A percentile compares a stretch with the other conserved stretches of the same genome.
Evolutionary conservation across 2,888 invertebrate species (phyloP).

Genomic region (Ophraella communa): DNA sequence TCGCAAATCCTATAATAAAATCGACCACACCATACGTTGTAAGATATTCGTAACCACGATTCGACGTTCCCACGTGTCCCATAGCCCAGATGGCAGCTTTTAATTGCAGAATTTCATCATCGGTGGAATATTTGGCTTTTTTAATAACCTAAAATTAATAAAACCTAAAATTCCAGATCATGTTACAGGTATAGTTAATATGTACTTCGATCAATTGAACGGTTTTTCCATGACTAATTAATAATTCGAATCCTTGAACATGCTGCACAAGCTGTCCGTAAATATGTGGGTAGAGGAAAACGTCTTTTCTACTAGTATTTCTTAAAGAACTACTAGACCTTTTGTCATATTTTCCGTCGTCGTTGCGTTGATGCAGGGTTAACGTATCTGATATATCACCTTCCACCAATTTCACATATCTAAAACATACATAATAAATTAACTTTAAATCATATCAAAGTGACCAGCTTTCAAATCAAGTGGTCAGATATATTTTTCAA

Average conservation of each 20-base stretch:
- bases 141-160: conserved; percentile 54
- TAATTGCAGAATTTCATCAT: conserved; percentile 75
- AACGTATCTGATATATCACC: conserved; percentile 86
- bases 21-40: conserved; percentile 62
- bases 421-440: conserved; percentile 40
- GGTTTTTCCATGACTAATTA: conserved; percentile 63
- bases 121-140: conserved; percentile 66
- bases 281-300: conserved; percentile 75
- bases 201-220: conserved; percentile 43
- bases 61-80: conserved; percentile 82
- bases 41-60: conserved; percentile 77
- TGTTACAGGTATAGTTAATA: too few species aligned
- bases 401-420: conserved; percentile 90
- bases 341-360: conserved; percentile 77
- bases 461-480: too few species aligned
- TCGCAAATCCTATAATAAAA: conserved; percentile 72
- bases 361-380: conserved; percentile 81
- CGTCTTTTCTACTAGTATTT: conserved; percentile 57
- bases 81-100: conserved; percentile 92
- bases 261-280: conserved; percentile 85
- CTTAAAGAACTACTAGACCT: conserved; percentile 70
- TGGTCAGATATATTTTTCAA: too few species aligned
- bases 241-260: conserved; percentile 64
- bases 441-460: conserved; percentile 46
- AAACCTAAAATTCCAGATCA: too few species aligned